These are phyloP conservation scores for Anolis carolinensis DNA, from an alignment of 2,113 vertebrate genomes.

Conservation along the genomic window DNA sequence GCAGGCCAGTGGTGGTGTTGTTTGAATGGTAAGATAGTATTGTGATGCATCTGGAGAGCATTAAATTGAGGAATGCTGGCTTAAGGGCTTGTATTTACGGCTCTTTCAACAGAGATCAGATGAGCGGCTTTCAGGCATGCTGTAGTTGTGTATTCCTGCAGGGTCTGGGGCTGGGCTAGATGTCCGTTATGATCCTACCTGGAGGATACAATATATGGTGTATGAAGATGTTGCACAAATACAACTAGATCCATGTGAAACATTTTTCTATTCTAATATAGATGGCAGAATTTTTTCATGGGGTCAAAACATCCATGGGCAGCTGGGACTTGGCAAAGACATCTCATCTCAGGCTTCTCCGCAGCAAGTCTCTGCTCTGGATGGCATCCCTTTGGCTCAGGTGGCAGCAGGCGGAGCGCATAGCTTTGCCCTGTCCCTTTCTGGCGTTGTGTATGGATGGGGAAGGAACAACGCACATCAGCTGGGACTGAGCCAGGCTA, in stretches of 20 bases:
- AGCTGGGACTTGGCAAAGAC: constrained; percentile 83
- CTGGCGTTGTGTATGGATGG: constrained; percentile 87
- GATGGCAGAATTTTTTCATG: constrained; percentile 89
- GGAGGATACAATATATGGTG: background rate
- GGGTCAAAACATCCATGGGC: constrained; percentile 84
- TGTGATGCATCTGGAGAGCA: too few relatives aligned
- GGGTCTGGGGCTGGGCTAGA: too few relatives aligned
- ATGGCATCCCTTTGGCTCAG: constrained; percentile 85
- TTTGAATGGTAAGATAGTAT: too few relatives aligned
- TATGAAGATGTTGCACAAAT: background rate
- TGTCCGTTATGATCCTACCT: background rate
- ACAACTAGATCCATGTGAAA: too few relatives aligned
- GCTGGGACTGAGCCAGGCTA: constrained; percentile 83
- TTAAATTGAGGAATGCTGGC: too few relatives aligned
- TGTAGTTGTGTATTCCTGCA: too few relatives aligned
- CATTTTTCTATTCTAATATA: constrained; percentile 13
- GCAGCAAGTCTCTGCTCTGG: constrained; percentile 78
- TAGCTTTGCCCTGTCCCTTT: constrained; percentile 86
- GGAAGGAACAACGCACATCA: constrained; percentile 86
- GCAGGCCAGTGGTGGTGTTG: background rate
- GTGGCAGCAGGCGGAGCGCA: constrained; percentile 85
- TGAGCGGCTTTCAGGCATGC: too few relatives aligned
- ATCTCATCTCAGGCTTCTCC: constrained; percentile 72
- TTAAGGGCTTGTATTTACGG: too few relatives aligned
- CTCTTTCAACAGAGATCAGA: too few relatives aligned